A percentile compares a stretch with the other conserved stretches of the same genome.
phyloP scores from a whole-genome alignment of 1,140 invertebrate genomes.

The Ooceraea biroi region DNA sequence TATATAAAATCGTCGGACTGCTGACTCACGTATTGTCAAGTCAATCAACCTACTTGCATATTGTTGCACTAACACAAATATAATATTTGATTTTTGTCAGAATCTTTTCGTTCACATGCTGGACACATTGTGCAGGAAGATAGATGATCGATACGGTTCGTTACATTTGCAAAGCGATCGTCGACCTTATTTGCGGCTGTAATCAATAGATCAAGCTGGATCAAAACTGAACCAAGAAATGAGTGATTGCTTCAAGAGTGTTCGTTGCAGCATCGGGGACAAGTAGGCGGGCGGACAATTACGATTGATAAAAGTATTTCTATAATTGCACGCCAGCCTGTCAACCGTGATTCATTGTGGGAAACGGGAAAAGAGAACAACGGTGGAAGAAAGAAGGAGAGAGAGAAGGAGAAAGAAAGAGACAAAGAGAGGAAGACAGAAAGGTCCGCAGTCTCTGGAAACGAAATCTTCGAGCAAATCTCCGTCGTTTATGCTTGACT shows the following conservation, averaged over 20 bases:
- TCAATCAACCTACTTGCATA: conserved; percentile 49
- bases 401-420: neutral
- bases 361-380: neutral
- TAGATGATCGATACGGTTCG: conserved; percentile 47
- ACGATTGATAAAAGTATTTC: conserved; percentile 55
- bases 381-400: neutral
- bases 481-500: conserved; percentile 38
- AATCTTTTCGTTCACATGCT: neutral
- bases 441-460: neutral
- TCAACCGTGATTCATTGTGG: conserved; percentile 62
- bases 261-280: conserved; percentile 23
- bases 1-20: conserved; percentile 11
- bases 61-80: neutral
- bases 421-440: neutral
- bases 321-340: conserved; percentile 30
- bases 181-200: conserved; percentile 16
- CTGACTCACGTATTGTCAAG: neutral
- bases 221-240: conserved; percentile 13
- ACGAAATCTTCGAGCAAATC: conserved; percentile 49
- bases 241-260: conserved; percentile 27
- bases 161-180: conserved; percentile 23
- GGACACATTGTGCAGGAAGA: conserved; percentile 29
- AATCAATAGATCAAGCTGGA: conserved; percentile 44
- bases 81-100: conserved; percentile 2
- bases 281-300: conserved; percentile 47